Conservation (phyloP, 2,113 vertebrate species). For the Phylloscopus trochiloides region DNA sequence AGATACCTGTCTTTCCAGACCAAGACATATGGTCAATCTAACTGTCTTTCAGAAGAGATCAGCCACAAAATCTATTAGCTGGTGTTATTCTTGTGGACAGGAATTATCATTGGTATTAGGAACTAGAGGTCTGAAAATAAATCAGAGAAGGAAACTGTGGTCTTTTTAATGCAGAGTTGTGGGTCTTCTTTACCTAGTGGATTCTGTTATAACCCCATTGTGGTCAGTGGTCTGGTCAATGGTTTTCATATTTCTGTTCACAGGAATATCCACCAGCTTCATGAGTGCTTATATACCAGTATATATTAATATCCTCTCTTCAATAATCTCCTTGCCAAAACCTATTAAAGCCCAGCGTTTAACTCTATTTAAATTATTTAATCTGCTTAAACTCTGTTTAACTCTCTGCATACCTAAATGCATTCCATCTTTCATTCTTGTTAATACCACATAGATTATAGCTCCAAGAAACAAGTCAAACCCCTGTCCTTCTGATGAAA, state of each 20-base stretch:
- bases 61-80: conserved; percentile 1
- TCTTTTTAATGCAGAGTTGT: background rate
- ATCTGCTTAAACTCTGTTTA: background rate
- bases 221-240: conserved; percentile 1
- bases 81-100: background rate
- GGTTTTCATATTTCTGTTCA: background rate
- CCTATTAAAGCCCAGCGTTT: background rate
- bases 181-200: background rate
- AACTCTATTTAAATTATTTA: background rate
- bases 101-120: background rate
- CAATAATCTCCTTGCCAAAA: background rate
- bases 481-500: background rate
- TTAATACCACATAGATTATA: background rate
- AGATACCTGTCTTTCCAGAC: too few species aligned
- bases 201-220: background rate
- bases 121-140: background rate
- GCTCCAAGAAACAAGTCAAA: background rate
- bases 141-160: background rate
- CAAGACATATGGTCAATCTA: background rate
- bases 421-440: background rate
- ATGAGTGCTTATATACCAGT: background rate
- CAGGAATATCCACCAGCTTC: background rate
- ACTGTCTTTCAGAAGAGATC: background rate
- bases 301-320: background rate
- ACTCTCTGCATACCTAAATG: background rate